phyloP scores from a whole-genome alignment of 2,888 invertebrate species.

The Charanyca ferruginea region DNA sequence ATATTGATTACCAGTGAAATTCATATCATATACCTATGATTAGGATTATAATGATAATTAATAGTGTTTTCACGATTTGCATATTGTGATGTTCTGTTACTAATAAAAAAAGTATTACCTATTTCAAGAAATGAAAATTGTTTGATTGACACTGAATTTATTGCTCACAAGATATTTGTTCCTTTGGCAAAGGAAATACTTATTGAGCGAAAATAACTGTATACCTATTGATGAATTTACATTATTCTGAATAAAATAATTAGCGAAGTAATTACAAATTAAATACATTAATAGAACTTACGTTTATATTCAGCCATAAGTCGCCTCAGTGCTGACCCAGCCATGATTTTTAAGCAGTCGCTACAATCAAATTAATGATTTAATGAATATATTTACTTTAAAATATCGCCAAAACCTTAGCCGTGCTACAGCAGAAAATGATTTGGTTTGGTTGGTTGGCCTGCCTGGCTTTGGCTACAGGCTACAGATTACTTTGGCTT shows the following conservation, averaged over 20 bases:
- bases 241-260: neutral
- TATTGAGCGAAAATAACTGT: neutral
- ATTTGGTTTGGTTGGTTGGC: no score
- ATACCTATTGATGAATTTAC: neutral
- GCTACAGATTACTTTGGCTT: no score
- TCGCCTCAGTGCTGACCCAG: constrained; percentile 95
- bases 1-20: neutral
- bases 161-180: no score
- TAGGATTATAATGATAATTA: neutral
- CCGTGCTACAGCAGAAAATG: constrained; percentile 5
- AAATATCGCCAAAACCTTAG: constrained; percentile 33
- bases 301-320: constrained; percentile 97
- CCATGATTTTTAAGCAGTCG: constrained; percentile 90
- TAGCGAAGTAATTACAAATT: constrained; percentile 4
- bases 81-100: neutral
- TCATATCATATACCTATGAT: neutral
- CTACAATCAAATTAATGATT: constrained; percentile 20
- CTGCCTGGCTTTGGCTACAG: no score
- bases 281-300: constrained; percentile 75
- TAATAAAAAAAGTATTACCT: neutral
- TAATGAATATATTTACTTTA: constrained; percentile 33
- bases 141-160: no score
- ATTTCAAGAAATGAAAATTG: no score
- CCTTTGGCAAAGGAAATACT: neutral
- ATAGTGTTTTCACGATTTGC: neutral